Conservation (phyloP, 2,888 invertebrate genomes). For the Nymphalis c-album region DNA sequence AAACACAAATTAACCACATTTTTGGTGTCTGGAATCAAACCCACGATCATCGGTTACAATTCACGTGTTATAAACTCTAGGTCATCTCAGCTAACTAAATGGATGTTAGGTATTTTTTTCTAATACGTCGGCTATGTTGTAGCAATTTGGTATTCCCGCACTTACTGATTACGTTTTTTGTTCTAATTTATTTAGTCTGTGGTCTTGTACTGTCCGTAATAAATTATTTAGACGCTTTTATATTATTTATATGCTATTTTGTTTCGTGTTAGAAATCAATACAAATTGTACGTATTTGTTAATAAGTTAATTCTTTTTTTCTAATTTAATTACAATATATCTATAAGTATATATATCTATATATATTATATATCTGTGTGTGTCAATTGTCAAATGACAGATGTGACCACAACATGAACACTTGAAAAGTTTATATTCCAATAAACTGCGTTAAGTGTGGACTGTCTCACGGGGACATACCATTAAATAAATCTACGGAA, state of each 20-base stretch:
- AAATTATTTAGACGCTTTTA: not conserved
- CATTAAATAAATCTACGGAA: slow-evolving; percentile 11
- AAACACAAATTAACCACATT: too few relatives aligned
- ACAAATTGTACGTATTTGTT: not conserved
- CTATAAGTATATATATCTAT: not conserved
- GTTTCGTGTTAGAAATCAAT: slow-evolving; percentile 8
- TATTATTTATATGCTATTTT: not conserved
- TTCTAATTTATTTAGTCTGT: not conserved
- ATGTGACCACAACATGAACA: not conserved
- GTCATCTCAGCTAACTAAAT: too few relatives aligned
- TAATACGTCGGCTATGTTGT: not conserved
- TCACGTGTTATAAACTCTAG: too few relatives aligned
- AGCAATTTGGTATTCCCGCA: slow-evolving; percentile 3
- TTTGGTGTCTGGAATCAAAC: too few relatives aligned
- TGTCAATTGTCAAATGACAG: not conserved
- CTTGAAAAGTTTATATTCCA: slow-evolving; percentile 15
- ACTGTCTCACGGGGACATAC: slow-evolving; percentile 12
- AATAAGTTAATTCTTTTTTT: too few relatives aligned
- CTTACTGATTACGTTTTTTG: slow-evolving; percentile 4
- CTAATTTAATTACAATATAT: too few relatives aligned
- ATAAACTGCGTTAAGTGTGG: slow-evolving; percentile 22
- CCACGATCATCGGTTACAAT: too few relatives aligned
- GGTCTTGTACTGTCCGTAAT: not conserved
- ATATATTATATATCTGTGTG: not conserved
- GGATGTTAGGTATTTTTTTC: not conserved